phyloP scores from a whole-genome alignment of 2,113 vertebrate species.

The Gymnobelideus leadbeateri region DNA sequence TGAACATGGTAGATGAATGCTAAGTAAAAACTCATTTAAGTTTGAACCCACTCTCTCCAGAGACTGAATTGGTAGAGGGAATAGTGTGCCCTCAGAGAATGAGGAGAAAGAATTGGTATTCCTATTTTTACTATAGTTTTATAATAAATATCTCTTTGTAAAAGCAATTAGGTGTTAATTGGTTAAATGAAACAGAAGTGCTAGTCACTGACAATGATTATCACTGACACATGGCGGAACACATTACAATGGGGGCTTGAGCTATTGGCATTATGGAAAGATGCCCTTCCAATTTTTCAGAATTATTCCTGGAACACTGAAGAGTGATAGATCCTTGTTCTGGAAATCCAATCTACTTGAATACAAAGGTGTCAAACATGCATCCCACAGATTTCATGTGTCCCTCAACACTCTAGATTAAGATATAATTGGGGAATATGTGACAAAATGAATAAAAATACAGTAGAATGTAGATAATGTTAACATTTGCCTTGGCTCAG shows the following conservation, averaged over 20 bases:
- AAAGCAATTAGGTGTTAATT: not conserved
- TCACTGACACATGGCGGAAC: not conserved
- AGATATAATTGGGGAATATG: not conserved
- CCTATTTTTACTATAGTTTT: not conserved
- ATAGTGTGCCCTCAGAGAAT: not conserved
- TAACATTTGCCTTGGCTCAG: not conserved
- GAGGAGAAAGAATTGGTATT: not conserved
- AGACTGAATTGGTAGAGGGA: not conserved
- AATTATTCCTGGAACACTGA: not conserved
- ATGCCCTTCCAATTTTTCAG: not conserved
- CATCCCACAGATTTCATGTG: not conserved
- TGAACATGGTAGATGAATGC: not conserved
- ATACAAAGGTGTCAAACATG: not conserved
- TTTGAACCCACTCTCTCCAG: not conserved
- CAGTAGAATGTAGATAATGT: not conserved
- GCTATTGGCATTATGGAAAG: not conserved
- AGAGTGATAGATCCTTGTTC: not conserved
- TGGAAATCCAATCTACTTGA: not conserved
- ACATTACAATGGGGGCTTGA: not conserved
- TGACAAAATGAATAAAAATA: not conserved
- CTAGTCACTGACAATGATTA: not conserved
- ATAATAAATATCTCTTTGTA: not conserved
- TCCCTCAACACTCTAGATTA: not conserved
- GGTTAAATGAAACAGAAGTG: not conserved
- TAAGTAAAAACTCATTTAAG: not conserved